These are phyloP conservation scores for Orbicella faveolata DNA, from an alignment of 64 coral and sea anemone species.

Conservation along the genomic window DNA sequence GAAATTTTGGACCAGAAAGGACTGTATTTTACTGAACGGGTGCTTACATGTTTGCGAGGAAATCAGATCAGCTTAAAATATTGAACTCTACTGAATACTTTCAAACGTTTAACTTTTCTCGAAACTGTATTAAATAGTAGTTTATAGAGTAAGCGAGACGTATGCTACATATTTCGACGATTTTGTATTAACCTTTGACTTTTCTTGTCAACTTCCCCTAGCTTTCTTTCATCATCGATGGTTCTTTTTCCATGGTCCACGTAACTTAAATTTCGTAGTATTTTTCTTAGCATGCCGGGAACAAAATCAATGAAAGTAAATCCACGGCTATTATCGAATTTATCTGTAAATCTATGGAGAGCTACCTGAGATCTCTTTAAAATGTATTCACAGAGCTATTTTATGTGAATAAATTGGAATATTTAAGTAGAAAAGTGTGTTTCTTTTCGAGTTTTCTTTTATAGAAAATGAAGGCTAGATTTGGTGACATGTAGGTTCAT, in stretches of 20 bases:
- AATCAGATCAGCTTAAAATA: not conserved
- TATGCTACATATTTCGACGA: not conserved
- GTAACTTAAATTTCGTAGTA: not conserved
- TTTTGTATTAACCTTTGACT: not conserved
- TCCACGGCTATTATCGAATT: not conserved
- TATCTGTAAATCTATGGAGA: not conserved
- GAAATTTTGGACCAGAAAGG: constrained; percentile 32
- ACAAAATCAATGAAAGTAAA: not conserved
- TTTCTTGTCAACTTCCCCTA: constrained; percentile 3
- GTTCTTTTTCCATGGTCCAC: not conserved
- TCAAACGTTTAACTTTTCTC: not conserved
- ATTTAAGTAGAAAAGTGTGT: constrained; percentile 24
- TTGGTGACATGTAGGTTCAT: too few species aligned
- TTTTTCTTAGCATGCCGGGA: not conserved
- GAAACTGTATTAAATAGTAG: not conserved
- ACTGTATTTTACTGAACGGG: not conserved
- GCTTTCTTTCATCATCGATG: not conserved
- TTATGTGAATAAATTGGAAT: constrained; percentile 45
- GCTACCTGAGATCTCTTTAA: not conserved
- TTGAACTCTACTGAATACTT: not conserved
- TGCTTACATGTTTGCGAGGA: constrained; percentile 3
- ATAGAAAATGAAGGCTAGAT: too few species aligned
- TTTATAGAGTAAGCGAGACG: not conserved
- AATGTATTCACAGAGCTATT: constrained; percentile 22
- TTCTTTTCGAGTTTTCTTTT: not conserved